phyloP scores from a whole-genome alignment of 2,113 vertebrate species.

The Labeo rohita region DNA sequence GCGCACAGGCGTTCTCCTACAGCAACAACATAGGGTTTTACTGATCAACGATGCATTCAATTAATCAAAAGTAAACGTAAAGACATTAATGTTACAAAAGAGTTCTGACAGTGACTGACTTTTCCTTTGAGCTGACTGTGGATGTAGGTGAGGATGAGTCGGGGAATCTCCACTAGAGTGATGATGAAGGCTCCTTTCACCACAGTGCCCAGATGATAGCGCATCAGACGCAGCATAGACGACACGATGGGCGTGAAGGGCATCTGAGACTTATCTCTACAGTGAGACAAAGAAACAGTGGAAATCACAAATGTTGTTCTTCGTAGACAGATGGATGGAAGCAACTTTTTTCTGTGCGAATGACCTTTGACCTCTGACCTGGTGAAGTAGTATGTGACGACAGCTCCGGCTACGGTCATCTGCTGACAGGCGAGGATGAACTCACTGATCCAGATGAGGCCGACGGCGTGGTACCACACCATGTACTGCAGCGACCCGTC shows the following conservation, averaged over 20 bases:
- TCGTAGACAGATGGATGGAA: background rate
- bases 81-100: background rate
- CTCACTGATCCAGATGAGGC: constrained; percentile 97
- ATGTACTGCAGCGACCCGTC: constrained; percentile 87
- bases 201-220: constrained; percentile 94
- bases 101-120: constrained; percentile 73
- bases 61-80: background rate
- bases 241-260: constrained; percentile 88
- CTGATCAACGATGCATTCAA: background rate
- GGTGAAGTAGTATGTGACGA: constrained; percentile 98
- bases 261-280: constrained; percentile 89
- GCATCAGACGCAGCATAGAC: constrained; percentile 84
- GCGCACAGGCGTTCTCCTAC: constrained; percentile 94
- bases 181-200: constrained; percentile 98
- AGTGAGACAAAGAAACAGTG: background rate
- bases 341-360: background rate
- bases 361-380: constrained; percentile 74
- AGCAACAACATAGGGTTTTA: background rate
- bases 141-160: constrained; percentile 94
- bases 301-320: background rate
- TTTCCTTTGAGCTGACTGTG: constrained; percentile 96
- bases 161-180: constrained; percentile 95
- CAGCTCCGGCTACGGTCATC: constrained; percentile 97
- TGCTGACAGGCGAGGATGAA: constrained; percentile 98
- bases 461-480: constrained; percentile 95